Evolutionary conservation across 2,888 invertebrate species (phyloP), one percentile per base, ranked within the genome.

Genomic region (Troilus luridus): DNA sequence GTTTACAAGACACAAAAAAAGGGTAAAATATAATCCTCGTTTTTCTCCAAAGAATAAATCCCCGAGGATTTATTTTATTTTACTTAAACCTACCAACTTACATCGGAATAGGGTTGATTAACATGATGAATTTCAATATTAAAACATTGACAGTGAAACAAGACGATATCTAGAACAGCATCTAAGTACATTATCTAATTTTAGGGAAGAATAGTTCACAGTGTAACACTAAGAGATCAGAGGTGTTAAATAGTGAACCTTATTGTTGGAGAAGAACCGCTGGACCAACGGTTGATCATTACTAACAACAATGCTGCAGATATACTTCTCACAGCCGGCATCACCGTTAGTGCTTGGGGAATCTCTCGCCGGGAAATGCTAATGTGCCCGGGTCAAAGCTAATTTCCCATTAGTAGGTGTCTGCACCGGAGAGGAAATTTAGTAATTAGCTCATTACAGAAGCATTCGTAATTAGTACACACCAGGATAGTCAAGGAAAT

Each of bases 201-300:
- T 3, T 41, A 41, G 41, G 41, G 41, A 41, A 21, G 62, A 7
- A 21, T 1, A 6, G 21, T 24, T 67, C n/a, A 67, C 64, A 8
- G 14, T 14, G 14, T 11, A 27, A 12, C 14, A 14, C 67, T 67
- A 77, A 77, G 3, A 77, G 72, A 27, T 72, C 10, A 72, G 14
- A 72, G 72, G 85, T 58, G 85, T 85, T 85, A 85, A 85, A 85
- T 85, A 85, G n/a, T 21, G n/a, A 17, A n/a, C 56, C 85, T 85
- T 85, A 85, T 85, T 85, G n/a, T n/a, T 56, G 10, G 85, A n/a
- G 56, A 85, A 0, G 85, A 56, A 85, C 85, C 85, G 85, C 85
- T 85, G 85, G 85, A 56, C 56, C 56, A 85, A 85, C 85, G 85
- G 85, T 85, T 9, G 85, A 56, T 85, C 54, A 85, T n/a, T 85